Conservation (phyloP, 2,888 invertebrate genomes). For the Anthrax anthrax region DNA sequence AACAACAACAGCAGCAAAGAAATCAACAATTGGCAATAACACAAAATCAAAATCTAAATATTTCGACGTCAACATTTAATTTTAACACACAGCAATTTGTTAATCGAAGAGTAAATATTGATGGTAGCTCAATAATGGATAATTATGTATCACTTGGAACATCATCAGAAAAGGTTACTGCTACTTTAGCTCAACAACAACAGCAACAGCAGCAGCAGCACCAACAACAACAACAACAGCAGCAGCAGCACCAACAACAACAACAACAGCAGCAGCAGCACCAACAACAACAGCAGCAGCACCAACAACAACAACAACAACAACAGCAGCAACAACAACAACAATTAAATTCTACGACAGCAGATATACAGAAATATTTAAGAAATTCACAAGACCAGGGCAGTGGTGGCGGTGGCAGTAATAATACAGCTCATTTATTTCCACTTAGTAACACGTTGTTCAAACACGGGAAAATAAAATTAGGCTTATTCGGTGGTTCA, state of each 20-base stretch:
- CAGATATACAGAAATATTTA: slow-evolving; percentile 11
- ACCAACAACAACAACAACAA: slow-evolving; percentile 14
- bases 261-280: slow-evolving; percentile 23
- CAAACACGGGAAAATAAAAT: slow-evolving; percentile 43
- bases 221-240: too few relatives aligned
- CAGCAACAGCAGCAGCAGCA: too few relatives aligned
- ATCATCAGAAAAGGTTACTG: not conserved
- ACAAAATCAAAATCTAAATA: not conserved
- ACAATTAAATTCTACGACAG: slow-evolving; percentile 24
- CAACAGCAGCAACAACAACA: slow-evolving; percentile 26
- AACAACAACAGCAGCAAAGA: not conserved
- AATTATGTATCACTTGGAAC: not conserved
- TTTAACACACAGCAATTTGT: not conserved
- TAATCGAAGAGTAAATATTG: not conserved
- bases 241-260: slow-evolving; percentile 25
- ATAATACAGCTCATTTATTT: slow-evolving; percentile 4
- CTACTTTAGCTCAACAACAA: too few relatives aligned
- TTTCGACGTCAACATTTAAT: not conserved
- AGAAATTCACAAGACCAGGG: slow-evolving; percentile 10
- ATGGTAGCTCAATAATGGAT: not conserved
- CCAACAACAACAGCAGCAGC: not conserved
- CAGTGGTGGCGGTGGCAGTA: slow-evolving; percentile 12
- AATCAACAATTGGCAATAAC: too few relatives aligned
- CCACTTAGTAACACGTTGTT: slow-evolving; percentile 27
- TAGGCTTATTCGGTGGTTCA: slow-evolving; percentile 48